Evolutionary conservation across 2,888 invertebrate genomes (phyloP).

Genomic region (Harpalus rufipes): DNA sequence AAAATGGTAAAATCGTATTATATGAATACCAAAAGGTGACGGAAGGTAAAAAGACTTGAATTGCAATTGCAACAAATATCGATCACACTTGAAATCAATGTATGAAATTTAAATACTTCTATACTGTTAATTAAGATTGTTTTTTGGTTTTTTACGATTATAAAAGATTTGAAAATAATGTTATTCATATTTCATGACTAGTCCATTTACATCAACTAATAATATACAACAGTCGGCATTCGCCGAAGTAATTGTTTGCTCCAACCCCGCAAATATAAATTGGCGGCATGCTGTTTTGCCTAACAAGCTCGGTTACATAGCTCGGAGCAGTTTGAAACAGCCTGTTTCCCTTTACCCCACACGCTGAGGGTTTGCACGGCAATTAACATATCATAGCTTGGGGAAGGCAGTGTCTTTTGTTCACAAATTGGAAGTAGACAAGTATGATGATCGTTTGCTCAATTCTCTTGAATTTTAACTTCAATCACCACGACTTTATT

Average conservation of each 20-base stretch:
- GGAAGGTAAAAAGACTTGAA: too few relatives aligned
- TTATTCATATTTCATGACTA: constrained; percentile 43
- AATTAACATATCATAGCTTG: constrained; percentile 74
- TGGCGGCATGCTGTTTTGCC: constrained; percentile 54
- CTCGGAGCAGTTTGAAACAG: constrained; percentile 36
- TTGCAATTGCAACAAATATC: too few relatives aligned
- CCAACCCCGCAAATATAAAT: constrained; percentile 37
- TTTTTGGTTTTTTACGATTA: too few relatives aligned
- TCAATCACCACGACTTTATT: background rate
- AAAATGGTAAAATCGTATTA: too few relatives aligned
- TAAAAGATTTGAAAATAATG: constrained; percentile 8
- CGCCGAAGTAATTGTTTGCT: constrained; percentile 39
- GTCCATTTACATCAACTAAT: constrained; percentile 41
- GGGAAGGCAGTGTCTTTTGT: background rate
- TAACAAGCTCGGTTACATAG: constrained; percentile 57
- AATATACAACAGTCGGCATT: constrained; percentile 19
- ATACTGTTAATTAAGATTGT: too few relatives aligned
- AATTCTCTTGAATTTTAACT: constrained; percentile 48
- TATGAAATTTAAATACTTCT: too few relatives aligned
- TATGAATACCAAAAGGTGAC: too few relatives aligned
- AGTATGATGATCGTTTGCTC: constrained; percentile 56
- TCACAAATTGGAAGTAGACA: constrained; percentile 17
- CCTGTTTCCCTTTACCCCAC: constrained; percentile 50
- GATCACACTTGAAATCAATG: too few relatives aligned
- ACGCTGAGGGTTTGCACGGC: constrained; percentile 72